Evolutionary conservation across 2,888 invertebrate genomes (phyloP).

Genomic region (Gari tellinella): DNA sequence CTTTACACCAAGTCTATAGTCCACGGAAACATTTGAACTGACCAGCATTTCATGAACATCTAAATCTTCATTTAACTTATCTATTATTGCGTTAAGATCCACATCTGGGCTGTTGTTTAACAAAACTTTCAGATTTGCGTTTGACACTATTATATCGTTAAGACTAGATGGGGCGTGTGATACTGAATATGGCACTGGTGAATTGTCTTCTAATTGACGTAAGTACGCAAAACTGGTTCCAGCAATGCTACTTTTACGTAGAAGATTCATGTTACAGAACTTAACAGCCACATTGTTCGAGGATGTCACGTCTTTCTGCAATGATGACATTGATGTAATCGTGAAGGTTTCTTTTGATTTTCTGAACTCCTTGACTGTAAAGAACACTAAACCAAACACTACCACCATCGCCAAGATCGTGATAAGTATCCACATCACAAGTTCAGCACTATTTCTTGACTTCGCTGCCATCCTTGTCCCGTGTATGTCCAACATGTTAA

Average conservation of each 20-base stretch:
- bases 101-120: no score
- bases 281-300: background rate
- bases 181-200: no score
- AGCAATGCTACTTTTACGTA: conserved; percentile 7
- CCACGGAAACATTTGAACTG: no score
- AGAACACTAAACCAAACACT: conserved; percentile 32
- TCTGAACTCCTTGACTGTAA: conserved; percentile 16
- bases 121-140: no score
- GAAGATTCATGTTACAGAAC: conserved; percentile 24
- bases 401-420: conserved; percentile 29
- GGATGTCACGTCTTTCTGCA: no score
- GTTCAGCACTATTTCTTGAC: conserved; percentile 18
- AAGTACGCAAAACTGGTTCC: conserved; percentile 13
- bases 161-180: no score
- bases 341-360: background rate
- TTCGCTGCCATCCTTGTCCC: conserved; percentile 33
- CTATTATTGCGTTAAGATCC: no score
- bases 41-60: no score
- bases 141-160: no score
- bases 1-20: no score
- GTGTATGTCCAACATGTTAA: conserved; percentile 29
- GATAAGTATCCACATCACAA: conserved; percentile 41
- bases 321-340: background rate
- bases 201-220: no score
- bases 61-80: no score